Evolutionary conservation across 2,797 vertebrate genomes (phyloP).

Genomic region (Pseudopleuronectes americanus): DNA sequence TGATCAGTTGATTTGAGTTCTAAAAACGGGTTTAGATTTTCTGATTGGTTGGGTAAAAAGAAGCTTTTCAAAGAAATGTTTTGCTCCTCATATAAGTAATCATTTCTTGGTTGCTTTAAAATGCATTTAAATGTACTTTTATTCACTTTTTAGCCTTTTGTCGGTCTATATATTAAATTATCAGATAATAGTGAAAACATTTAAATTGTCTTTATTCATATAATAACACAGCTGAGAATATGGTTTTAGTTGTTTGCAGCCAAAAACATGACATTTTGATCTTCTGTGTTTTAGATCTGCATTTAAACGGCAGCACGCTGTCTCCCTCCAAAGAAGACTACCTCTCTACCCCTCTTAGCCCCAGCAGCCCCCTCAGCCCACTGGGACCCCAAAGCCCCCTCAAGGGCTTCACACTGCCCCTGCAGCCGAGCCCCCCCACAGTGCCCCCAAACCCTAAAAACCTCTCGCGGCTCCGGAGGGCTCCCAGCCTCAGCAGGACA

Average conservation of each 20-base stretch:
- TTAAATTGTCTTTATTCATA: too few relatives aligned
- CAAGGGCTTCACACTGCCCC: conserved; percentile 73
- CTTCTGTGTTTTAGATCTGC: conserved; percentile 72
- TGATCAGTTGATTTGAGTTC: too few relatives aligned
- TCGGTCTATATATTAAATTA: background rate
- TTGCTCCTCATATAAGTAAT: too few relatives aligned
- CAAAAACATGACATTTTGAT: background rate
- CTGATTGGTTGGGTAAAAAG: too few relatives aligned
- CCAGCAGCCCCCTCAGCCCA: conserved; percentile 69
- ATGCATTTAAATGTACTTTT: background rate
- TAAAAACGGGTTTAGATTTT: too few relatives aligned
- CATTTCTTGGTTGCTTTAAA: too few relatives aligned
- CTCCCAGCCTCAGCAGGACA: conserved; percentile 82
- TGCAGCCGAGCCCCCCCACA: conserved; percentile 82
- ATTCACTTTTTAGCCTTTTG: background rate
- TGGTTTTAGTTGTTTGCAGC: background rate
- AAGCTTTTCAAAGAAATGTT: too few relatives aligned
- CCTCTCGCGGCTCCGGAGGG: conserved; percentile 76
- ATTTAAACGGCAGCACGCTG: conserved; percentile 73
- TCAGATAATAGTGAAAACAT: background rate
- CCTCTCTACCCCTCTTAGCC: conserved; percentile 67
- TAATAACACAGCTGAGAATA: background rate
- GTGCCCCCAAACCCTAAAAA: conserved; percentile 75
- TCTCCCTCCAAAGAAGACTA: conserved; percentile 60
- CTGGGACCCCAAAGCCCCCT: conserved; percentile 64